phyloP scores from a whole-genome alignment of 2,888 invertebrate genomes.

The Chrysolina americana region DNA sequence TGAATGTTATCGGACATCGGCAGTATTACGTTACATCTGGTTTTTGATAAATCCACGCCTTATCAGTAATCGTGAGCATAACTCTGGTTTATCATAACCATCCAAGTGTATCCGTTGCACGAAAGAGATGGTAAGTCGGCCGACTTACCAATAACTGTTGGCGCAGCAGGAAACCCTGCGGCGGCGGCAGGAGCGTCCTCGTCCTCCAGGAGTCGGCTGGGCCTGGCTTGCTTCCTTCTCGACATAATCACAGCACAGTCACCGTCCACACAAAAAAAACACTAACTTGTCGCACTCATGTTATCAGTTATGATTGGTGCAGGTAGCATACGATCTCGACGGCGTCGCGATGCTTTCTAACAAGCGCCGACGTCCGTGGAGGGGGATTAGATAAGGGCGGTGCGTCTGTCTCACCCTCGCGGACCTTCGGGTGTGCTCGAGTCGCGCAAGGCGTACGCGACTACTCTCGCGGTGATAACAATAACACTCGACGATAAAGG shows the following conservation, averaged over 20 bases:
- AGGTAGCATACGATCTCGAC: slow-evolving; percentile 67
- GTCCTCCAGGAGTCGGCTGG: slow-evolving; percentile 71
- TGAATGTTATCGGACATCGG: slow-evolving; percentile 57
- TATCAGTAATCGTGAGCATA: slow-evolving; percentile 62
- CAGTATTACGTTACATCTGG: slow-evolving; percentile 64
- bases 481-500: slow-evolving; percentile 47
- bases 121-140: slow-evolving; percentile 1
- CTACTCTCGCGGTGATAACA: slow-evolving; percentile 56
- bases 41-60: slow-evolving; percentile 61
- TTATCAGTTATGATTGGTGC: slow-evolving; percentile 63
- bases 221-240: slow-evolving; percentile 73
- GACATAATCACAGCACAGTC: slow-evolving; percentile 69
- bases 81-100: slow-evolving; percentile 53
- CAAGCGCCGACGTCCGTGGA: slow-evolving; percentile 66
- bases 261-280: slow-evolving; percentile 58
- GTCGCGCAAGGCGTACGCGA: slow-evolving; percentile 58
- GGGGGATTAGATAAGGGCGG: slow-evolving; percentile 68
- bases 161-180: slow-evolving; percentile 51
- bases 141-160: slow-evolving; percentile 62
- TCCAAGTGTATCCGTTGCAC: slow-evolving; percentile 25
- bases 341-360: slow-evolving; percentile 70
- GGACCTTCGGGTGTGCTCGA: slow-evolving; percentile 64
- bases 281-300: slow-evolving; percentile 57
- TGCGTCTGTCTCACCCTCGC: slow-evolving; percentile 68
- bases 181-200: slow-evolving; percentile 65